A percentile compares a stretch with the other conserved stretches of the same genome.
Evolutionary conservation across 1,140 invertebrate species (phyloP).

Genomic region (Atta colombica): DNA sequence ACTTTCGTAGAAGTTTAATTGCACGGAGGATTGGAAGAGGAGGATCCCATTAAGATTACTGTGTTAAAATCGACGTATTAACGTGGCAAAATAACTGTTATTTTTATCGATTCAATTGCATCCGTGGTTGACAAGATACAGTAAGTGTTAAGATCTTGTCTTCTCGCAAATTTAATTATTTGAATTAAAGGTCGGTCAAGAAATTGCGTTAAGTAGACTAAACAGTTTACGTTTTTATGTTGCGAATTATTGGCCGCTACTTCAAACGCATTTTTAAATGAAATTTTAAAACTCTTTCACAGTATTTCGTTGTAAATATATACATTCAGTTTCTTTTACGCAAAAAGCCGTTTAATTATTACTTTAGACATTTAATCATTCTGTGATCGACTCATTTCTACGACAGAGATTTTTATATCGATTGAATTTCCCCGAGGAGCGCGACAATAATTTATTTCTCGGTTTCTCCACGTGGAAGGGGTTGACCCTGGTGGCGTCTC

Average conservation of each 20-base stretch:
- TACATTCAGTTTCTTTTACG: background rate
- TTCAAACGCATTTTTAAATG: background rate
- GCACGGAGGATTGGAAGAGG: background rate
- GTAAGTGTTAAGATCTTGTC: background rate
- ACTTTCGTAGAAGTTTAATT: slow-evolving; percentile 70
- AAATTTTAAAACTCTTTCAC: background rate
- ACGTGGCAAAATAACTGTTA: background rate
- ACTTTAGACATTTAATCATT: background rate
- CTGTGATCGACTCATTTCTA: slow-evolving; percentile 1
- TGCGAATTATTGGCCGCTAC: background rate
- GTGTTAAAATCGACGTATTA: background rate
- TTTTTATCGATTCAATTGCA: background rate
- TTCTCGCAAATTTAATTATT: background rate
- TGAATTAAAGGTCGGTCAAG: background rate
- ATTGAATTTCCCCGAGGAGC: slow-evolving; percentile 38
- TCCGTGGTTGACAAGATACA: background rate
- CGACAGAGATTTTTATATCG: background rate
- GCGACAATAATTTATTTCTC: slow-evolving; percentile 64
- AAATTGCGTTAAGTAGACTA: slow-evolving; percentile 28
- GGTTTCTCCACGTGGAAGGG: slow-evolving; percentile 51
- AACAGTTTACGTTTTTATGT: slow-evolving; percentile 18
- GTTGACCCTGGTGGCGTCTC: slow-evolving; percentile 76
- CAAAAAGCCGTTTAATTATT: background rate
- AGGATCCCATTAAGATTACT: slow-evolving; percentile 32
- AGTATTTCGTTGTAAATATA: background rate